These are phyloP conservation scores for Ploceus nigricollis DNA, from an alignment of 2,113 vertebrate species.

Conservation along the genomic window DNA sequence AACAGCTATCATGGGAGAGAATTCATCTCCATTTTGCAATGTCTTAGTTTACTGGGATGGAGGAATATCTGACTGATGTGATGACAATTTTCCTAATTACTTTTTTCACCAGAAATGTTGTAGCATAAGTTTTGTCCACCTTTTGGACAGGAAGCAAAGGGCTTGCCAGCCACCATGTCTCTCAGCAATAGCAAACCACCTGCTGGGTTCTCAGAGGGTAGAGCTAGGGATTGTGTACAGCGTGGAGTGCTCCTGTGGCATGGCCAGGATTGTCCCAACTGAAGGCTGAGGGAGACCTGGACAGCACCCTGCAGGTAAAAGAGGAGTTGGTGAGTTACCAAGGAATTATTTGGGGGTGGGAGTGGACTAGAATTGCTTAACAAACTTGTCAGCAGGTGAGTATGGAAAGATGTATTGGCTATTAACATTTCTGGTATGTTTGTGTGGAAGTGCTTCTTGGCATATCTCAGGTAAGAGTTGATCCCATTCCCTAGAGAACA, in stretches of 20 bases:
- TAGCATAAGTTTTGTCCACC: background rate
- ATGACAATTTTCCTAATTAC: background rate
- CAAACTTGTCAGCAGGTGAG: background rate
- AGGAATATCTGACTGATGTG: background rate
- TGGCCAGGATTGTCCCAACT: background rate
- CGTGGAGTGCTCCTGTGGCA: background rate
- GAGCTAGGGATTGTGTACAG: background rate
- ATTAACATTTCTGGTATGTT: fast-evolving
- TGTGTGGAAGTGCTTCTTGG: background rate
- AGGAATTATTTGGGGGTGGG: background rate
- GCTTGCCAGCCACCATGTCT: background rate
- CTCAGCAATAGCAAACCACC: background rate
- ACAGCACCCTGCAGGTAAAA: background rate
- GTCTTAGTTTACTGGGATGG: background rate
- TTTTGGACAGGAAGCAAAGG: background rate
- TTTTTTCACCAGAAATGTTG: background rate
- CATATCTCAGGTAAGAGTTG: background rate
- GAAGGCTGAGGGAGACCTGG: background rate
- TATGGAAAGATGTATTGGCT: background rate
- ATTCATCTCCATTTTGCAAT: background rate
- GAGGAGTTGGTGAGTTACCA: background rate
- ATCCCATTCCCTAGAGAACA: background rate
- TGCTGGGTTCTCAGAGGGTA: background rate
- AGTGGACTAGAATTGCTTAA: background rate
- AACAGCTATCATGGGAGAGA: background rate